These are phyloP conservation scores for Protobothrops flavoviridis DNA, from an alignment of 2,113 vertebrate genomes.

Conservation along the genomic window DNA sequence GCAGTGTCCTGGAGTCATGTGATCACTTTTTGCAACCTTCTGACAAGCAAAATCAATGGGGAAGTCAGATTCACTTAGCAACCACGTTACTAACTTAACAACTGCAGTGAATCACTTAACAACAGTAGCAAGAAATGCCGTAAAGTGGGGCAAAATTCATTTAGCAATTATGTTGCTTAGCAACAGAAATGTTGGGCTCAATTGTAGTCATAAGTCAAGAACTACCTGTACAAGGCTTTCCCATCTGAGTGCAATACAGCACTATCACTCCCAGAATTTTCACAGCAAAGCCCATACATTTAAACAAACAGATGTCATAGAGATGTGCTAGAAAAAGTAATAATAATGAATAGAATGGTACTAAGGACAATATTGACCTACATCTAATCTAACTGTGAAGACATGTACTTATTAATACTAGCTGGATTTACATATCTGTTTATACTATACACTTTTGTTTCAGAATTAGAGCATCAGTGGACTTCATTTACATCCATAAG, in stretches of 20 bases:
- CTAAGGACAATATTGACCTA: conserved; percentile 65
- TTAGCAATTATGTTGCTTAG: not conserved
- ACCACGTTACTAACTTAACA: too few species aligned
- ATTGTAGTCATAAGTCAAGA: not conserved
- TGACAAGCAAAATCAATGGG: too few species aligned
- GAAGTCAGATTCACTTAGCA: too few species aligned
- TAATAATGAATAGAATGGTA: not conserved
- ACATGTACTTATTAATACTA: conserved; percentile 65
- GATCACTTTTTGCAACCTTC: too few species aligned
- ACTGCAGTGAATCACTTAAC: not conserved
- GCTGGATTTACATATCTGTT: conserved; percentile 45
- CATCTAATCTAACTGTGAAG: conserved; percentile 63
- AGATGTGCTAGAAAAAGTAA: not conserved
- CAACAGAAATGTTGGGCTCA: not conserved
- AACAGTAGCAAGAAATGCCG: not conserved
- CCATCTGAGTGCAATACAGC: not conserved
- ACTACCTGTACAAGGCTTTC: not conserved
- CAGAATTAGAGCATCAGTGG: conserved; percentile 4
- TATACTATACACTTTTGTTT: conserved; percentile 31
- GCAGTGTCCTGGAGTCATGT: too few species aligned
- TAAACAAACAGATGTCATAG: not conserved
- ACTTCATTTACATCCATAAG: conserved; percentile 24
- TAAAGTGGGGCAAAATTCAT: not conserved
- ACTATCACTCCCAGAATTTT: not conserved
- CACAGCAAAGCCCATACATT: not conserved